Conservation (phyloP, 2,888 invertebrate species). For the Xestia rhomboidea region DNA sequence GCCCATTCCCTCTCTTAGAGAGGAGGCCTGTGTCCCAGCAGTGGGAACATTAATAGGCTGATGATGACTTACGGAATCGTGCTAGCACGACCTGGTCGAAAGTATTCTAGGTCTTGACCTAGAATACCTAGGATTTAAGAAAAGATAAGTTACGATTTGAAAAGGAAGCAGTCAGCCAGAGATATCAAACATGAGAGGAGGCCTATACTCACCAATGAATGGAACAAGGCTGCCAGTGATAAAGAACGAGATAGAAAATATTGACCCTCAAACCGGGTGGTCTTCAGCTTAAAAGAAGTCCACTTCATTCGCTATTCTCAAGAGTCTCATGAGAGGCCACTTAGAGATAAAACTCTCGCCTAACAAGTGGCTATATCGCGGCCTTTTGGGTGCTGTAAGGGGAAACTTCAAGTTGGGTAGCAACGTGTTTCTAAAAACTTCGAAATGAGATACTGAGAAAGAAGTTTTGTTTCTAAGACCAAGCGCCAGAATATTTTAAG, state of each 20-base stretch:
- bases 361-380: constrained; percentile 16
- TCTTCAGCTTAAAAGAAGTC: constrained; percentile 10
- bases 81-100: background rate
- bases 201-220: background rate
- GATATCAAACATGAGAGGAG: background rate
- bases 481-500: background rate
- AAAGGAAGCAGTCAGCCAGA: background rate
- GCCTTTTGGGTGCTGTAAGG: constrained; percentile 36
- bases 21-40: no score
- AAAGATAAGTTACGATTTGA: no score
- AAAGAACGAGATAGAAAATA: background rate
- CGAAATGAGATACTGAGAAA: constrained; percentile 1
- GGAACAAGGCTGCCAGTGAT: background rate
- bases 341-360: constrained; percentile 42
- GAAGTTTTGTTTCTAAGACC: background rate
- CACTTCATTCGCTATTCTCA: constrained; percentile 44
- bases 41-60: no score
- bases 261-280: constrained; percentile 12
- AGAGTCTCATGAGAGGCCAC: constrained; percentile 36
- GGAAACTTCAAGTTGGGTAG: constrained; percentile 17
- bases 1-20: no score
- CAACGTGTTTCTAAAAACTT: constrained; percentile 3
- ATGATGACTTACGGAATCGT: no score
- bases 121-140: no score
- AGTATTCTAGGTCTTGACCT: no score